Base-by-base conservation (phyloP, 2,888 invertebrate genomes). In the Dryobotodes eremita region DNA sequence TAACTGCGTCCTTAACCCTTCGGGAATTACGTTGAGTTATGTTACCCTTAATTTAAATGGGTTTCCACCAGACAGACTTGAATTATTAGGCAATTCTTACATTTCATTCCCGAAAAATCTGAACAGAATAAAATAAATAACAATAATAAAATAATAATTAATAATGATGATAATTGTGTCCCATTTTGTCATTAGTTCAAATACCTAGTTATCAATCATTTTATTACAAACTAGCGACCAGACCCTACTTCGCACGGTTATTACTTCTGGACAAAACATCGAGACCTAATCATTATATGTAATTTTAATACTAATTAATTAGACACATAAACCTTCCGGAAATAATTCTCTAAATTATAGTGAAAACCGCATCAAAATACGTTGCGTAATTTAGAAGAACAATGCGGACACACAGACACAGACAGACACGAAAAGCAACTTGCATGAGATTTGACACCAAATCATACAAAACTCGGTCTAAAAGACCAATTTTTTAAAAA, bases 11-110 rank as follows among this genome's bases (percentile, higher is more conserved):
- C 66, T 23, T 10, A 42, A 70, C 64, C 80, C 80, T 79, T 62
- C 1, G 66, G 62, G 80, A 62, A 53, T 68, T 46, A 79, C 61
- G 55, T 66, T 79, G 42, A 62, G 53, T 68, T 71, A 79, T 84
- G 50, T 36, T 84, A 48, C 61, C 71, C 80, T 23, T 79, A 71
- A 79, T 79, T 84, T 68, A 80, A 71, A 79, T 55, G 46, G 53
- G n/a, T n/a, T 62, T 53, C 61, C 57, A 53, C n/a, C 57, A 53
- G 59, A 71, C 78, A 55, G 42, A 50, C 68, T 59, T 83, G 50
- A 71, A 53, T 80, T 83, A 83, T 36, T 57, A 15, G 36, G 26
- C n/a, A 4, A 31, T 83, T 64, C 42, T 55, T 66, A 66, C 15
- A 59, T 17, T 46, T 53, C 1, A 36, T n/a, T 36, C 15, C 23